Conservation (phyloP, 1,140 invertebrate genomes). For the Zeugodacus cucurbitae region DNA sequence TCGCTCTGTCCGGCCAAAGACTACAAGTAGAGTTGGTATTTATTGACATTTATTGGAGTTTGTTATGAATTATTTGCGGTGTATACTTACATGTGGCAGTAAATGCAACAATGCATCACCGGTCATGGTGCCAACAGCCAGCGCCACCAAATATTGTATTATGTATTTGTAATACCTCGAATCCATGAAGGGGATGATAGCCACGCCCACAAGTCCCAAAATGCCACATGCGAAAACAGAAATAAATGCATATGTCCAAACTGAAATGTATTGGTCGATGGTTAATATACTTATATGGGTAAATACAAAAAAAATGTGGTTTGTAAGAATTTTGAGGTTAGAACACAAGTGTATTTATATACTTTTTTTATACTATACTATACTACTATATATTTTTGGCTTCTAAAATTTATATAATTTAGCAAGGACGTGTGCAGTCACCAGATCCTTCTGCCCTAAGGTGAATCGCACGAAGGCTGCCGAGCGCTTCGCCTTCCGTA, state of each 20-base stretch:
- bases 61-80: no score
- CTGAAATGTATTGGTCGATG: conserved; percentile 66
- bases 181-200: conserved; percentile 90
- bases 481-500: no score
- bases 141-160: conserved; percentile 89
- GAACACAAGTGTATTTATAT: no score
- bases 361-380: no score
- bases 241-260: conserved; percentile 84
- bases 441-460: no score
- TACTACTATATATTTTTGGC: no score
- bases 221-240: conserved; percentile 86
- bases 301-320: neutral
- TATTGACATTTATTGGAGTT: neutral
- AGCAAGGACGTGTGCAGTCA: no score
- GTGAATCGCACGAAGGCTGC: no score
- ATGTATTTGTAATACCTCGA: conserved; percentile 90
- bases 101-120: conserved; percentile 94
- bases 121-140: conserved; percentile 90
- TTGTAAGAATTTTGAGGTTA: no score
- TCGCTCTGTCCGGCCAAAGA: conserved; percentile 57
- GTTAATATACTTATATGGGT: neutral
- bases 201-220: conserved; percentile 84
- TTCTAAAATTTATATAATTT: no score
- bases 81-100: conserved; percentile 85
- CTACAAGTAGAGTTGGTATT: conserved; percentile 40